Percentiles rank a stretch among this genome's conserved stretches.
These are phyloP conservation scores for Phymanthus crucifer DNA, from an alignment of 92 coral and sea anemone genomes.

Conservation along the genomic window DNA sequence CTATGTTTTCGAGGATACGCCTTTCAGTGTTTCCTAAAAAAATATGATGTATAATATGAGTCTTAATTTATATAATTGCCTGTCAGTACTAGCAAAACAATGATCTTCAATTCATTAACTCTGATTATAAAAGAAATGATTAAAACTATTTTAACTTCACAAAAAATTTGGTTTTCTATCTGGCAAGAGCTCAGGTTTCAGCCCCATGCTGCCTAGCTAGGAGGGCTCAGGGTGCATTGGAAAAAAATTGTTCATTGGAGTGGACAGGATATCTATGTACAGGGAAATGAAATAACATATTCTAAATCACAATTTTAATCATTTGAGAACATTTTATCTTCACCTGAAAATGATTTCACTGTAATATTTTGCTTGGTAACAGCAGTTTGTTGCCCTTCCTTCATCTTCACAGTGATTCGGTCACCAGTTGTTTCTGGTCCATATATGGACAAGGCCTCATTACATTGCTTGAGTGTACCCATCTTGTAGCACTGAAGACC, in stretches of 20 bases:
- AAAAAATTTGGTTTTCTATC: too few species aligned
- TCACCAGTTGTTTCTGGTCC: slow-evolving; percentile 18
- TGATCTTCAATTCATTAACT: too few species aligned
- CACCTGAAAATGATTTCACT: slow-evolving; percentile 18
- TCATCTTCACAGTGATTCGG: background rate
- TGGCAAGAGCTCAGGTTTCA: too few species aligned
- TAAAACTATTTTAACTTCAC: too few species aligned
- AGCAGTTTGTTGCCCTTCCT: slow-evolving; percentile 9
- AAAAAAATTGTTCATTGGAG: too few species aligned
- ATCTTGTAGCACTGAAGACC: slow-evolving; percentile 3
- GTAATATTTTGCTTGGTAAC: slow-evolving; percentile 1
- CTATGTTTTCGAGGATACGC: slow-evolving; percentile 31
- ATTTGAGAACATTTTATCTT: background rate
- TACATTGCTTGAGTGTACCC: slow-evolving; percentile 1
- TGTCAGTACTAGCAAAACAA: too few species aligned
- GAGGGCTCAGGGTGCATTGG: too few species aligned
- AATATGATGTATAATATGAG: background rate
- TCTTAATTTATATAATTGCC: background rate
- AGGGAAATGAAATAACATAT: too few species aligned
- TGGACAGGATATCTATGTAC: too few species aligned
- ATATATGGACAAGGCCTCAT: background rate
- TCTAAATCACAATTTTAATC: background rate
- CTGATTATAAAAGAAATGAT: background rate
- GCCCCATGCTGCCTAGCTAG: too few species aligned
- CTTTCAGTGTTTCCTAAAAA: slow-evolving; percentile 37